Percentiles rank a stretch among this genome's conserved stretches.
These are phyloP conservation scores for Leptopilina syphax DNA, from an alignment of 2,888 invertebrate genomes.

Conservation along the genomic window DNA sequence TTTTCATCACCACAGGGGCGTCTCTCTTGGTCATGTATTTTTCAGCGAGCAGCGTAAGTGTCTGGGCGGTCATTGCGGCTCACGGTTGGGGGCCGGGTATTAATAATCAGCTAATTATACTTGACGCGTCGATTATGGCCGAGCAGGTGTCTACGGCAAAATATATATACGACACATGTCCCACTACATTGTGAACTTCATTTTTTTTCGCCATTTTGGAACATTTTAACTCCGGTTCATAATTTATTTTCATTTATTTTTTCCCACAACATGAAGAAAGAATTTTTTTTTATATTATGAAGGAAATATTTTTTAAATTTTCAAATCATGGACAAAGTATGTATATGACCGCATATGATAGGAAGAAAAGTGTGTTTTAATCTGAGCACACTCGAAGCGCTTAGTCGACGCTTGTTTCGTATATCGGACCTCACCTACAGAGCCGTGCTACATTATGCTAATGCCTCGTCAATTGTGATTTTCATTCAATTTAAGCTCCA, in stretches of 20 bases:
- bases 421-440: conserved; percentile 64
- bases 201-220: not conserved
- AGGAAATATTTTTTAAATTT: too few species aligned
- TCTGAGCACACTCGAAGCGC: conserved; percentile 53
- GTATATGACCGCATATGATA: not conserved
- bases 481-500: conserved; percentile 68
- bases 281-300: too few species aligned
- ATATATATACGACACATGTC: conserved; percentile 49
- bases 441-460: conserved; percentile 67
- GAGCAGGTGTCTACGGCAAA: conserved; percentile 50
- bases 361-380: conserved; percentile 56
- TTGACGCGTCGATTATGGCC: conserved; percentile 51
- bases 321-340: too few species aligned
- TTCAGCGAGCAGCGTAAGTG: conserved; percentile 45
- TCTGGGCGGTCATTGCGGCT: conserved; percentile 34
- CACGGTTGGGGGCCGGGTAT: conserved; percentile 52
- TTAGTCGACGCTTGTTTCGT: conserved; percentile 58
- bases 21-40: conserved; percentile 46
- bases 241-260: not conserved
- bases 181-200: conserved; percentile 51
- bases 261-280: too few species aligned
- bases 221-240: not conserved
- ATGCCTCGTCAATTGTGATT: conserved; percentile 68
- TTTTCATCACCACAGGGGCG: conserved; percentile 37
- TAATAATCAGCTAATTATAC: conserved; percentile 55